phyloP scores from a whole-genome alignment of 2,797 vertebrate genomes.

The Hyperoplus immaculatus region DNA sequence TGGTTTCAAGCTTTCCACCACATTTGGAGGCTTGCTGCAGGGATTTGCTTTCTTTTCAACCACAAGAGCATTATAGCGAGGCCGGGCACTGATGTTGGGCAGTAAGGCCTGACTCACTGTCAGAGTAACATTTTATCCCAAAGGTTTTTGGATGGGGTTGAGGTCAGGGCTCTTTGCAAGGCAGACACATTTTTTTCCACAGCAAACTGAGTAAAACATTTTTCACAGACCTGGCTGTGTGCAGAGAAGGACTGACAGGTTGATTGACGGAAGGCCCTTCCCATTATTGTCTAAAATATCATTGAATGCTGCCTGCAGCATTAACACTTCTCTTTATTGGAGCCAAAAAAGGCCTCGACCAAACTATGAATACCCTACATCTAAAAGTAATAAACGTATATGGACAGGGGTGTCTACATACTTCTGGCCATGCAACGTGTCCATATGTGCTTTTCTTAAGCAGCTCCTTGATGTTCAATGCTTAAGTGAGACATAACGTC shows the following conservation, averaged over 20 bases:
- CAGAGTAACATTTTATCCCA: background rate
- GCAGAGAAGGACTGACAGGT: background rate
- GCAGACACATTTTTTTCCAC: background rate
- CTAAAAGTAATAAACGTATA: slow-evolving; percentile 1
- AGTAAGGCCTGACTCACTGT: background rate
- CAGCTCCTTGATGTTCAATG: slow-evolving; percentile 19
- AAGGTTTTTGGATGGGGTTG: background rate
- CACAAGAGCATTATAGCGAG: background rate
- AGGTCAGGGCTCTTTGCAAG: background rate
- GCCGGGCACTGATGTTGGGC: background rate
- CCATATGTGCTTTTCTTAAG: slow-evolving; percentile 21
- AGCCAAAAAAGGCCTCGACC: too few relatives aligned
- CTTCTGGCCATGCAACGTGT: slow-evolving; percentile 15
- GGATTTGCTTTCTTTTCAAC: slow-evolving; percentile 11
- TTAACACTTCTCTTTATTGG: background rate
- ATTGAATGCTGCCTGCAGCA: background rate
- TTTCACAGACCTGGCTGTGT: background rate
- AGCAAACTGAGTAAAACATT: background rate
- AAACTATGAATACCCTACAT: background rate
- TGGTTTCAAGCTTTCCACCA: slow-evolving; percentile 12
- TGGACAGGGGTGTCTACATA: background rate
- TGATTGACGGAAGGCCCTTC: background rate
- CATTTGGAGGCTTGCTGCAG: background rate
- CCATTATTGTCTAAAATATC: slow-evolving; percentile 1
- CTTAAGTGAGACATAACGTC: slow-evolving; percentile 17